Evolutionary conservation across 2,113 vertebrate species (phyloP), one percentile per base, ranked within the genome.

Genomic region (Channa argus): DNA sequence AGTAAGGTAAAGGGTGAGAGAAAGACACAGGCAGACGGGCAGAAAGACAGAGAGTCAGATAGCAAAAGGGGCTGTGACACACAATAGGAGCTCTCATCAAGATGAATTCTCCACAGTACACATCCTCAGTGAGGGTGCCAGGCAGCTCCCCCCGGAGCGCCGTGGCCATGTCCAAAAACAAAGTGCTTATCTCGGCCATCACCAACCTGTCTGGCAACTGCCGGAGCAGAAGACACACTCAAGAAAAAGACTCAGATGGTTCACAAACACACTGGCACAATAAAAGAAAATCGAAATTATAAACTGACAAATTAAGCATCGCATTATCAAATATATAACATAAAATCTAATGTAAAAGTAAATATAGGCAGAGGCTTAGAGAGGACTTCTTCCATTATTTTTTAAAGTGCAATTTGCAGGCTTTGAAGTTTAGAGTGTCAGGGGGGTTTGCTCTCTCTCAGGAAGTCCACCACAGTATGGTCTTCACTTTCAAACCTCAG

Each of bases 401-500:
- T 67, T 43, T 37, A 49, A 82, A 73, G 74, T 74, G 60, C 34
- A 15, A 56, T 70, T 66, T 71, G 60, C 51, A 44, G n/a, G 49
- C 80, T 88, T 86, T 89, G 86, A 90, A 86, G 86, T 69, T 66
- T 47, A 54, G 82, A 9, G 63, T 53, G 71, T 15, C 76, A 82
- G 77, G 59, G 59, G 74, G 50, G 63, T 79, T 14, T 24, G 71
- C 72, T 72, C 72, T 87, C 81, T 85, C 82, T 44, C 74, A 88
- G 89, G 87, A 90, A 87, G 89, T 82, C 70, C 15, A 50, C 74
- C 85, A 59, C 86, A 80, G 60, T 56, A 54, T 88, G 88, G 82
- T 52, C 73, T 77, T 83, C 47, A 34, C 79, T 88, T 86, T 79
- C 61, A 71, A 81, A 86, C 47, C 63, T 60, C 65, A 58, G 43